Evolutionary conservation across 1,140 invertebrate genomes (phyloP).

Genomic region (Cotesia vestalis): DNA sequence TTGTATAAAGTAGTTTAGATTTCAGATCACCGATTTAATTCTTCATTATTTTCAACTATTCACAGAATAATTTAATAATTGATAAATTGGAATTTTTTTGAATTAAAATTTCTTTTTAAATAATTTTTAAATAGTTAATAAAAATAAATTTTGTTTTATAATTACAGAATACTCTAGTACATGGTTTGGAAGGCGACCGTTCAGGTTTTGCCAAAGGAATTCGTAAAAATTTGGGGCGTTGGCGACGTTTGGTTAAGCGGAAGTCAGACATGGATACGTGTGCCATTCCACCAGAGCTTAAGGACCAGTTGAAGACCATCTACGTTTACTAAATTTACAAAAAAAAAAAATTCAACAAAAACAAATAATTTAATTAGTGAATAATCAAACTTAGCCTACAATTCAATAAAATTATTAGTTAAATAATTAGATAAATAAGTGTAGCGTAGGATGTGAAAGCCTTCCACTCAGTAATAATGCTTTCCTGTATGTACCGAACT

Average conservation of each 20-base stretch:
- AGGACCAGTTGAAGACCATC: slow-evolving; percentile 87
- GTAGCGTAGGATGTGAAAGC: slow-evolving; percentile 28
- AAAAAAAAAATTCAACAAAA: background rate
- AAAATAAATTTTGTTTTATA: slow-evolving; percentile 44
- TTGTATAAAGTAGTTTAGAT: no score
- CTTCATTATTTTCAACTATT: no score
- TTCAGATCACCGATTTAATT: no score
- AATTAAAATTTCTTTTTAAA: no score
- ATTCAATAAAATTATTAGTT: background rate
- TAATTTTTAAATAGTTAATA: background rate
- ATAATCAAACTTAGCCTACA: slow-evolving; percentile 20
- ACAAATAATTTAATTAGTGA: slow-evolving; percentile 11
- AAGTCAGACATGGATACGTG: slow-evolving; percentile 81
- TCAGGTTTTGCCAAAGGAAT: slow-evolving; percentile 79
- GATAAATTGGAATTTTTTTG: no score
- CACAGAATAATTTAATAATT: no score
- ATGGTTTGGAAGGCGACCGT: slow-evolving; percentile 75
- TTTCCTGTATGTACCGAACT: slow-evolving; percentile 47
- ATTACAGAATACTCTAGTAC: slow-evolving; percentile 80
- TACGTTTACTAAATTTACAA: slow-evolving; percentile 78
- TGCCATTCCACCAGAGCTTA: slow-evolving; percentile 84
- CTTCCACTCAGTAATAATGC: slow-evolving; percentile 49
- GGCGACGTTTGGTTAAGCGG: slow-evolving; percentile 81
- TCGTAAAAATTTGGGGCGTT: slow-evolving; percentile 82
- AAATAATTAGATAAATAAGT: no score